Conservation (phyloP, 2,113 vertebrate genomes). For the Himantopus leucocephalus region DNA sequence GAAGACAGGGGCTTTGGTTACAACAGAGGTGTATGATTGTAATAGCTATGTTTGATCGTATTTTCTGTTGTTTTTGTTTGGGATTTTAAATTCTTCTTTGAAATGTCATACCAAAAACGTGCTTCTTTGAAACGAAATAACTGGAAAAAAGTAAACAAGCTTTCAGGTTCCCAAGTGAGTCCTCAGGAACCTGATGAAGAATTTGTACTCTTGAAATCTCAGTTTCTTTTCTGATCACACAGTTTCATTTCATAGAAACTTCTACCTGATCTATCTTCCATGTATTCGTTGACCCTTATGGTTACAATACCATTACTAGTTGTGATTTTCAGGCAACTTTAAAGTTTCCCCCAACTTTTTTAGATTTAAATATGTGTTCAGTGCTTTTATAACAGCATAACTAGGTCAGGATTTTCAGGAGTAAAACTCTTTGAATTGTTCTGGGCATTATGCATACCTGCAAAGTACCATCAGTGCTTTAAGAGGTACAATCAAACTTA, state of each 20-base stretch:
- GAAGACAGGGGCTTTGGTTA: not conserved
- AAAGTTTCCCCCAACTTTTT: not conserved
- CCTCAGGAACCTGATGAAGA: not conserved
- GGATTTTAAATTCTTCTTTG: not conserved
- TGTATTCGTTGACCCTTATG: rapidly evolving
- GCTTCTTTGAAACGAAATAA: not conserved
- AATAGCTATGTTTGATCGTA: not conserved
- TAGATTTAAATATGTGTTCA: not conserved
- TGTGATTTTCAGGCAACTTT: not conserved
- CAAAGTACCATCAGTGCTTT: not conserved
- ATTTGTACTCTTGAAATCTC: not conserved
- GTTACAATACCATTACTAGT: not conserved
- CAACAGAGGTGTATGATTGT: not conserved
- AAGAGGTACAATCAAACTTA: not conserved
- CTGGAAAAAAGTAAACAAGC: not conserved
- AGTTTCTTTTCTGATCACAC: not conserved
- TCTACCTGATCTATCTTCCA: not conserved
- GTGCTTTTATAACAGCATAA: not conserved
- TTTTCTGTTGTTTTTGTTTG: not conserved
- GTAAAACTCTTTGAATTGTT: not conserved
- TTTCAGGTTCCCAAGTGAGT: not conserved
- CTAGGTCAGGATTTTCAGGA: not conserved
- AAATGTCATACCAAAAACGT: not conserved
- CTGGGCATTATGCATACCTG: not conserved
- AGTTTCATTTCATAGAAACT: not conserved